Percentiles rank a stretch among this genome's conserved stretches.
Evolutionary conservation across 2,888 invertebrate species (phyloP).

Genomic region (Drosophila bunnanda): DNA sequence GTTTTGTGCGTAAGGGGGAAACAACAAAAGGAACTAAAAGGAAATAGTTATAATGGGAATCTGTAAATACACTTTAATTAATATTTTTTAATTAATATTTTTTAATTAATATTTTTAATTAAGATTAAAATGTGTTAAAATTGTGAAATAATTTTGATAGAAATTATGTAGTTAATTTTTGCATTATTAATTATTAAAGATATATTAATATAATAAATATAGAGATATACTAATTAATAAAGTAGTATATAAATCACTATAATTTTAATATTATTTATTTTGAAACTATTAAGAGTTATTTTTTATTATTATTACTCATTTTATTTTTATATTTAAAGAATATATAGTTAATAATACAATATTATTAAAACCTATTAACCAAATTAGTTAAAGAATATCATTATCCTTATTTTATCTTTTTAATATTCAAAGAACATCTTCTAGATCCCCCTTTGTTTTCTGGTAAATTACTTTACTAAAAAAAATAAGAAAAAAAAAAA

Average conservation of each 20-base stretch:
- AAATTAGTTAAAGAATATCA: background rate
- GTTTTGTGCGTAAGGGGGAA: constrained; percentile 45
- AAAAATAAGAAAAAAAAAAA: background rate
- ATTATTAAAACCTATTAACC: background rate
- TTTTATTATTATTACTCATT: background rate
- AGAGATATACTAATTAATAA: background rate
- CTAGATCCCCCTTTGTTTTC: background rate
- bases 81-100: no score
- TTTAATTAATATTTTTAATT: background rate
- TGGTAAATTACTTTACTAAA: background rate
- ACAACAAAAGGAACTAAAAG: constrained; percentile 22
- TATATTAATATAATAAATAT: no score
- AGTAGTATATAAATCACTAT: background rate
- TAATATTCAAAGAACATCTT: background rate
- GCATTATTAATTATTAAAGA: background rate
- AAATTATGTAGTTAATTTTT: background rate
- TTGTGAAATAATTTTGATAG: background rate
- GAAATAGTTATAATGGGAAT: background rate
- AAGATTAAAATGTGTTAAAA: background rate
- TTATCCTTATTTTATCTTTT: background rate
- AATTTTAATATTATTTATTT: no score
- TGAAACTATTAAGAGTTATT: no score
- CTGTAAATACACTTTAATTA: constrained; percentile 4
- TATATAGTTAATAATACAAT: background rate
- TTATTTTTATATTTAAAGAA: background rate